Base-by-base conservation (phyloP, 2,888 invertebrate species). In the Scelioninae gen. 1 region DNA sequence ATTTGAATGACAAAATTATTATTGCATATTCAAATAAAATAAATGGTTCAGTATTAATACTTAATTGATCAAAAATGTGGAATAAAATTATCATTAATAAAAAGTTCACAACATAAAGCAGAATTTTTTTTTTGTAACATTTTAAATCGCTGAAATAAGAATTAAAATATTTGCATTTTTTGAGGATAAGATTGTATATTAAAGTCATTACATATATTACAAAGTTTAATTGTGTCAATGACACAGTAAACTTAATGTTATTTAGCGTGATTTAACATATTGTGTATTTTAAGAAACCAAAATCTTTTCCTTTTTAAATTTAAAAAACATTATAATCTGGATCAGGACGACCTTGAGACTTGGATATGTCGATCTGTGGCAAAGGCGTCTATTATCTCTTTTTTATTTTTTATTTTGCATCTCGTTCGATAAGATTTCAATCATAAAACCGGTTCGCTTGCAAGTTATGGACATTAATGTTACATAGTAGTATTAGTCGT, bases 391-490 rank as follows among this genome's bases (percentile, higher is more conserved):
- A 55, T 68, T 77, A 63, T 34, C 15, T 60, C 51, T 71, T 60
- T 53, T 62, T 51, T 60, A 23, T 49, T 49, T 63, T 47, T 63
- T 49, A 34, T 63, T 49, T 63, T 63, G n/a, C 49, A 65, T 65
- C 51, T 51, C 45, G 71, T 51, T 65, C 65, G 65, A 65, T 65
- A 65, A 65, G 65, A 51, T 53, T 66, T 66, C 66, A 66, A 66
- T 65, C 66, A 53, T 34, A 16, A 43, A 66, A 66, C 66, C 66
- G 66, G 66, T 53, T 66, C 40, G 66, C 34, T 66, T 51, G 53
- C 51, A 66, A 53, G 51, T 49, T 51, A 51, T 56, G 38, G 58
- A 58, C 56, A 56, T 55, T 58, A 49, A 58, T 58, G 58, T 60
- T 60, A 49, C 71, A 71, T 71, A 34, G 71, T 49, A 58, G 16